Conservation (phyloP, 2,888 invertebrate species). For the Caenorhabditis drosophilae region DNA sequence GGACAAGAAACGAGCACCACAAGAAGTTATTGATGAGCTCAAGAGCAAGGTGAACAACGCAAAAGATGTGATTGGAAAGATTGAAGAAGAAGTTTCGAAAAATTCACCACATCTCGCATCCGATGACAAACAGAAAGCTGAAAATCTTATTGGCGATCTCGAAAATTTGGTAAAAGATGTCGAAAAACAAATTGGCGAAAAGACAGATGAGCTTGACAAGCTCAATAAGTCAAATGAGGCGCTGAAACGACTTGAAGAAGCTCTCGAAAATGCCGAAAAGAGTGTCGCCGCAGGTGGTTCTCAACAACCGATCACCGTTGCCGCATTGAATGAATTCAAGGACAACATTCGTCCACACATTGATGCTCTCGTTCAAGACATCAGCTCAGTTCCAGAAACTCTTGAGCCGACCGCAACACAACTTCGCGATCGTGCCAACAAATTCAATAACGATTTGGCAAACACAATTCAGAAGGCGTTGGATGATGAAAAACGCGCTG, state of each 20-base stretch:
- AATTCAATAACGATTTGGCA: slow-evolving; percentile 8
- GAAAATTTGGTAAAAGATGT: slow-evolving; percentile 49
- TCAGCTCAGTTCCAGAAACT: slow-evolving; percentile 1
- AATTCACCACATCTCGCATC: slow-evolving; percentile 1
- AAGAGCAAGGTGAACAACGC: slow-evolving; percentile 7
- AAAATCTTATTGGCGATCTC: slow-evolving; percentile 11
- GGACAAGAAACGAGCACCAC: slow-evolving; percentile 15
- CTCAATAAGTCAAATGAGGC: slow-evolving; percentile 9
- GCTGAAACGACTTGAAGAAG: slow-evolving; percentile 19
- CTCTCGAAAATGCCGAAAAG: slow-evolving; percentile 20
- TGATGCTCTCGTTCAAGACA: not conserved
- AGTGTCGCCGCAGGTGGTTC: slow-evolving; percentile 8
- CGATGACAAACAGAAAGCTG: slow-evolving; percentile 7
- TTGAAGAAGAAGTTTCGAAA: slow-evolving; percentile 12
- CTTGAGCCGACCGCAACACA: slow-evolving; percentile 6
- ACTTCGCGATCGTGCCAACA: slow-evolving; percentile 9
- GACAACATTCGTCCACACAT: slow-evolving; percentile 11
- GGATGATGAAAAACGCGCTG: slow-evolving; percentile 12
- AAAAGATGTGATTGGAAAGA: slow-evolving; percentile 1
- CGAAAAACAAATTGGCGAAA: slow-evolving; percentile 41
- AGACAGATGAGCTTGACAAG: slow-evolving; percentile 24
- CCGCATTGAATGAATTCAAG: slow-evolving; percentile 20
- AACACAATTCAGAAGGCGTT: slow-evolving; percentile 9
- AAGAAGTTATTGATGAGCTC: slow-evolving; percentile 7
- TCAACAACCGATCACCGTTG: slow-evolving; percentile 9